phyloP scores from a whole-genome alignment of 1,140 invertebrate species.

The Brachionus rubens region DNA sequence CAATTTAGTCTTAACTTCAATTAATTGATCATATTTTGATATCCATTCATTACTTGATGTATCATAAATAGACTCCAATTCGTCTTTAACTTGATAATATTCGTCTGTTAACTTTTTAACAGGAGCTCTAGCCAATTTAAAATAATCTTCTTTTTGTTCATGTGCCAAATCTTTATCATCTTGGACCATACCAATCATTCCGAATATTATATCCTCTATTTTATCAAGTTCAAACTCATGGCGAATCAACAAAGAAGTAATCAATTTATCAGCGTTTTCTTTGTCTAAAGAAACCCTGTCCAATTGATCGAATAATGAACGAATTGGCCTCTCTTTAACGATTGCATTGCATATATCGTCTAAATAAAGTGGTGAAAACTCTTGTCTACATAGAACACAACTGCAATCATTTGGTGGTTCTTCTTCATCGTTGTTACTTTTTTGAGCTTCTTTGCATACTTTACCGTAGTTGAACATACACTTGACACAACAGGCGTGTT shows the following conservation, averaged over 20 bases:
- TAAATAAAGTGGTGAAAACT: neutral
- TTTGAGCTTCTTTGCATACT: neutral
- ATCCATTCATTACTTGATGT: neutral
- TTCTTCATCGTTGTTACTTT: neutral
- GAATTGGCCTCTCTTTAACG: neutral
- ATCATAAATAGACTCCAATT: neutral
- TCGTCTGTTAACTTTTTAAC: neutral
- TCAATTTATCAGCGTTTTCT: neutral
- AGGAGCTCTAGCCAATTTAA: neutral
- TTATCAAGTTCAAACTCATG: neutral
- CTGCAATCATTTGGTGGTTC: neutral
- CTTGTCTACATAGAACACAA: neutral
- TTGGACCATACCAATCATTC: neutral
- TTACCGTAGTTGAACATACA: neutral
- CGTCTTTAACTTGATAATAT: neutral
- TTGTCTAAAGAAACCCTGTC: neutral
- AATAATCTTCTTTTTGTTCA: neutral
- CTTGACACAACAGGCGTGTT: neutral
- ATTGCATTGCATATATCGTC: neutral
- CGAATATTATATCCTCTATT: neutral
- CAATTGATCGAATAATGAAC: neutral
- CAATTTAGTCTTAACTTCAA: neutral
- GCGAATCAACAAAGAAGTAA: neutral
- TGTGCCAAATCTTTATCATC: neutral
- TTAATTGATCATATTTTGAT: neutral